A percentile compares a stretch with the other conserved stretches of the same genome.
Evolutionary conservation across 1,140 invertebrate species (phyloP).

Genomic region (Caerostris darwini): DNA sequence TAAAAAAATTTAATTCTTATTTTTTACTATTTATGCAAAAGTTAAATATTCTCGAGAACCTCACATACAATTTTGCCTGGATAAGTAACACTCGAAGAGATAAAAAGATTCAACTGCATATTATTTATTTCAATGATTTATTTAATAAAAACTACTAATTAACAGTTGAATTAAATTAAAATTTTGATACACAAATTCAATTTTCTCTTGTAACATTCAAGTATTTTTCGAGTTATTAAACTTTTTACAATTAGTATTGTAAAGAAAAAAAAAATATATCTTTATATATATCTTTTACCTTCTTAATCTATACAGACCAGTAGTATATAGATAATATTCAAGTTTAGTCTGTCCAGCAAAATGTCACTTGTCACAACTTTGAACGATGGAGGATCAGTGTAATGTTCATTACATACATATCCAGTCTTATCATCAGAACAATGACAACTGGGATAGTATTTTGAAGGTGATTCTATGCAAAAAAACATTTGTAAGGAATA

Average conservation of each 20-base stretch:
- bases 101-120: no score
- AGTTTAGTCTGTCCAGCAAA: conserved; percentile 81
- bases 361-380: conserved; percentile 82
- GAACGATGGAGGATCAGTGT: conserved; percentile 80
- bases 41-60: no score
- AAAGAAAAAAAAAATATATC: neutral
- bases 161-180: conserved; percentile 5
- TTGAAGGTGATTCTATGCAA: conserved; percentile 63
- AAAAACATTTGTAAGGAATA: no score
- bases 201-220: neutral
- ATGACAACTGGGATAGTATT: conserved; percentile 80
- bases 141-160: conserved; percentile 8
- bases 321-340: conserved; percentile 82
- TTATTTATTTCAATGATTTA: no score
- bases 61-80: no score
- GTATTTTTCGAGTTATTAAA: neutral
- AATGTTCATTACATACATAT: conserved; percentile 79
- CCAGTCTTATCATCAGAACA: conserved; percentile 80
- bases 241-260: neutral
- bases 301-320: conserved; percentile 81
- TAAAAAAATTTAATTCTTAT: no score
- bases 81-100: no score
- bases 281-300: conserved; percentile 79
- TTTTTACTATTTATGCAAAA: no score
- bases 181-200: neutral